A percentile compares a stretch with the other conserved stretches of the same genome.
Evolutionary conservation across 2,888 invertebrate species (phyloP).

Genomic region (Melanotus villosus): DNA sequence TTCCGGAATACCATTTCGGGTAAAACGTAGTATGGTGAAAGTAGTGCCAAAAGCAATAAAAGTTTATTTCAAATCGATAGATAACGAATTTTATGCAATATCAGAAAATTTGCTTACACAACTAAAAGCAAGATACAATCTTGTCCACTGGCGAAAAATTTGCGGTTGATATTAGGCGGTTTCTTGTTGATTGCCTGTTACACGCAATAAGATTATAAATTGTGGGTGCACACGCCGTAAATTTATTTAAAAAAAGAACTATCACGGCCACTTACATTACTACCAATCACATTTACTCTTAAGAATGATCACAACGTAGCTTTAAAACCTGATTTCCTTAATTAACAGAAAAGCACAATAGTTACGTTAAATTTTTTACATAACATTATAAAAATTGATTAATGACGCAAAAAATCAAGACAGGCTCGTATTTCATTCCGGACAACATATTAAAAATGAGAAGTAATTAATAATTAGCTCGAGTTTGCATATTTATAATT

Average conservation of each 20-base stretch:
- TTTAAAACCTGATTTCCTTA: too few species aligned
- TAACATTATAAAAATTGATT: too few species aligned
- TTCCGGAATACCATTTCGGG: too few species aligned
- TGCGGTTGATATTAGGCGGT: not conserved
- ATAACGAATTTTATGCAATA: conserved; percentile 16
- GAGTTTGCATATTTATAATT: too few species aligned
- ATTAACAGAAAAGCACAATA: too few species aligned
- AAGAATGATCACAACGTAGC: too few species aligned
- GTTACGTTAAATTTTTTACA: too few species aligned
- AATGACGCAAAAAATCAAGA: too few species aligned
- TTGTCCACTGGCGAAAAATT: conserved; percentile 8
- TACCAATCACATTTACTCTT: too few species aligned
- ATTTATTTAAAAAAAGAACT: not conserved
- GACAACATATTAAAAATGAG: not conserved
- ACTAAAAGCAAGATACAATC: conserved; percentile 2
- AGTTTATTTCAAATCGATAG: conserved; percentile 5
- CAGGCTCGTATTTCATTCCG: too few species aligned
- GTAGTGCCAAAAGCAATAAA: not conserved
- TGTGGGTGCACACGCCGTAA: not conserved
- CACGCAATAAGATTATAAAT: not conserved
- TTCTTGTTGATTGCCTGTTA: not conserved
- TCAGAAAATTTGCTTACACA: not conserved
- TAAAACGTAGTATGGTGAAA: not conserved
- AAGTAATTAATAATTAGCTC: not conserved
- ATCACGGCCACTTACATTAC: too few species aligned